phyloP scores from a whole-genome alignment of 2,113 vertebrate species.

The Microcebus ravelobensis region DNA sequence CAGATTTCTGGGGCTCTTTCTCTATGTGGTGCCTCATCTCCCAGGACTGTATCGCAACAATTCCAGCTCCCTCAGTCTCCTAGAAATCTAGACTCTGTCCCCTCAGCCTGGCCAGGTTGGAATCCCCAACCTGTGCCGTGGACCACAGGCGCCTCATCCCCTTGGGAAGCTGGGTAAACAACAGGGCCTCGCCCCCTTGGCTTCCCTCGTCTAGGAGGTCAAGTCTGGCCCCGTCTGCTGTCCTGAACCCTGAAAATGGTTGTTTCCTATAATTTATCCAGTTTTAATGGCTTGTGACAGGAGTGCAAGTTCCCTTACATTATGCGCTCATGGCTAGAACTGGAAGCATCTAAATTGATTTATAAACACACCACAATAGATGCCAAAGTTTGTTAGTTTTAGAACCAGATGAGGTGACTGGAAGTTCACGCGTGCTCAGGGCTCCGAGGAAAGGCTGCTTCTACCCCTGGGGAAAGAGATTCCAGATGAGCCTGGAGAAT shows the following conservation, averaged over 20 bases:
- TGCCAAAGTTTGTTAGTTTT: not conserved
- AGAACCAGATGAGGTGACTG: not conserved
- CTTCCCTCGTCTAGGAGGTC: not conserved
- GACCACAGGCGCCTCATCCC: no score
- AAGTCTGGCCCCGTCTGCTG: no score
- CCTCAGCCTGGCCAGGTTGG: not conserved
- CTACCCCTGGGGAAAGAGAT: not conserved
- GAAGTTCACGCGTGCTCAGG: not conserved
- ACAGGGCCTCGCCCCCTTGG: rapidly evolving
- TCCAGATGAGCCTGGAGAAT: not conserved
- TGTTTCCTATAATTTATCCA: not conserved
- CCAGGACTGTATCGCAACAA: not conserved
- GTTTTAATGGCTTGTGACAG: not conserved
- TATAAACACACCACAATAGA: not conserved
- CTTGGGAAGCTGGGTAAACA: not conserved
- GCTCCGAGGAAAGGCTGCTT: not conserved
- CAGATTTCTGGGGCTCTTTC: not conserved
- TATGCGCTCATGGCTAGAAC: not conserved
- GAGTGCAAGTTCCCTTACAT: not conserved
- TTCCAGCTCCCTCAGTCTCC: not conserved
- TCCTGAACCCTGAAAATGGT: not conserved
- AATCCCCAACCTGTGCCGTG: not conserved
- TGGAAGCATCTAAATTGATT: not conserved
- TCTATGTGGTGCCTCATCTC: not conserved
- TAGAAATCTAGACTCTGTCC: not conserved